phyloP scores from a whole-genome alignment of 2,797 vertebrate genomes.

The Malacoraja senta region DNA sequence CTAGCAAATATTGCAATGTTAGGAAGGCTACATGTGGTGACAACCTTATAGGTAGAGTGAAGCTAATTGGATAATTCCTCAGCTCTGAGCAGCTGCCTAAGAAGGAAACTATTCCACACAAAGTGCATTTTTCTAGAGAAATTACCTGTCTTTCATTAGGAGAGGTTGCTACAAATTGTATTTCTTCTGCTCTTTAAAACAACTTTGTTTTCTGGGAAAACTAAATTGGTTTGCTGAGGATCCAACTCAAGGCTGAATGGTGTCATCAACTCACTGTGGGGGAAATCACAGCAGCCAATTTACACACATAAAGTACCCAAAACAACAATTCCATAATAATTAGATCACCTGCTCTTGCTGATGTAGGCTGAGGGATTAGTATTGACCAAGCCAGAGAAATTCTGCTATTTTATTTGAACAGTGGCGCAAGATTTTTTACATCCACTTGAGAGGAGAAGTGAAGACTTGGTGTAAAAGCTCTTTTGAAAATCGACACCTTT shows the following conservation, averaged over 20 bases:
- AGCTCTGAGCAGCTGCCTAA: no score
- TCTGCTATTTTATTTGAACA: neutral
- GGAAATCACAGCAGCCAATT: neutral
- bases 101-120: no score
- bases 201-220: no score
- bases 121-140: no score
- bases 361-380: neutral
- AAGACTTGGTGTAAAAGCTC: neutral
- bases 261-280: no score
- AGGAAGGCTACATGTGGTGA: neutral
- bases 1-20: neutral
- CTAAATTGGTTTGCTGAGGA: no score
- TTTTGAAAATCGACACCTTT: neutral
- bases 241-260: no score
- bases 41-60: no score
- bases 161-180: no score
- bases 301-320: neutral
- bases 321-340: neutral
- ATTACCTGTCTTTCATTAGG: no score
- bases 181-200: no score
- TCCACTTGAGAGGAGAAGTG: neutral
- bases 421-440: neutral
- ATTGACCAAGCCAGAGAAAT: neutral
- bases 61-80: no score
- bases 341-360: neutral